Base-by-base conservation (phyloP, 1,140 invertebrate species). In the Drosophila virilis region DNA sequence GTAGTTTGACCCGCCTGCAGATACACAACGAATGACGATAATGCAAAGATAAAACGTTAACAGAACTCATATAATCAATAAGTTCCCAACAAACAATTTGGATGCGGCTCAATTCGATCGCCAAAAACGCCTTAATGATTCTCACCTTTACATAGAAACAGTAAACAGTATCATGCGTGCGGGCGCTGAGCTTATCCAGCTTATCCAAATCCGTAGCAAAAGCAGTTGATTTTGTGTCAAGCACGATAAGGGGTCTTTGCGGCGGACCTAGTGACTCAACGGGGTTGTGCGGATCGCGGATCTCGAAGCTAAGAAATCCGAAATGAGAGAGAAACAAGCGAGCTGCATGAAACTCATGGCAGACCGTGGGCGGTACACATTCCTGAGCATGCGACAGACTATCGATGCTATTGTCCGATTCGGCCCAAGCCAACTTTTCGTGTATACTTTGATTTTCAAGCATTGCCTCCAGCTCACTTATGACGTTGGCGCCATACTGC, bases 271-370 rank as follows among this genome's bases (percentile, higher is more conserved):
- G 42, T 6, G 83, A 58, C 35, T 91, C 90, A 0, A 80, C 67
- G 0, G 90, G 81, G 48, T 79, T 91, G 48, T 94, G 92, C 1
- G 93, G 92, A 92, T 95, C 93, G 81, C 95, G 93, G 67, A 93
- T 94, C 64, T 97, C 96, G 12, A 97, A 94, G 74, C 96, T 96
- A 1, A 99, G 93, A 82, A 98, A 97, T 6, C 98, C 98, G 92
- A 99, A 98, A 92, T 99, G 97, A 12, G 97, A 98, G 1, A 99
- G 93, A 92, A 99, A 98, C 0, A 99, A 92, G 67, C 98, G 94
- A 1, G 98, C 97, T 0, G 98, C 98, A 93, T 99, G 97, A 92
- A 98, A 98, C 88, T 98, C 97, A 59, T 98, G 96, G 71, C 96
- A 96, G 1, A 96, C 95, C 8, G 95, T 93, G 0, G 98, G 98